Evolutionary conservation across 2,797 vertebrate species (phyloP), one percentile per base, ranked within the genome.

Genomic region (Pristis pectinata): DNA sequence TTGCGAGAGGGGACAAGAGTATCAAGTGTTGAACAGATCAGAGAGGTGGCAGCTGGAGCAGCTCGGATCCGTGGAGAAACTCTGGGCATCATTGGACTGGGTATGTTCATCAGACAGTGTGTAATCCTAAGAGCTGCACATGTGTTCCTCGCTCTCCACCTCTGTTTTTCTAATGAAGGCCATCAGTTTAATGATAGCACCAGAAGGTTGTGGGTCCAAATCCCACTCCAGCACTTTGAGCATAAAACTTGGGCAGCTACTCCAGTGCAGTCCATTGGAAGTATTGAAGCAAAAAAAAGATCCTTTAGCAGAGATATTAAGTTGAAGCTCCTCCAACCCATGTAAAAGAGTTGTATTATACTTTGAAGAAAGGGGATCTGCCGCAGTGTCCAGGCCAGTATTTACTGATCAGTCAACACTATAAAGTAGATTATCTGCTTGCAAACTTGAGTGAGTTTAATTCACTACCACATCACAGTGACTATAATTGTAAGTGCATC

Each of bases 51-150:
- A 59, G 98, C 98, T 15, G 98, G 98, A 0, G 98, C 98, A 44
- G 98, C 98, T 95, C 98, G 98, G 94, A 98, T 98, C 96, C 97
- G 98, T 85, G 98, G 98, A 9, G 98, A 98, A 96, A 98, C 98
- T 0, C 96, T 98, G 95, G 98, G 98, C 95, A 98, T 98, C 96
- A 98, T 98, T 76, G 98, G 98, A 87, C 96, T 98, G 76, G 98
- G 98, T 98, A 96, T 76, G 92, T 49, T 94, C 24, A 41, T 2
- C 24, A 24, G 87, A 91, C 17, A 0, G 6, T 15, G 49, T 34
- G 27, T 85, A 83, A 83, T 30, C 44, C 77, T 85, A 53, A 56
- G n/a, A 24, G 34, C 34, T 64, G 30, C 13, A 59, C 34, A 8
- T 37, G n/a, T 74, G 6, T 13, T 49, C 41, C 15, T 34, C 24